A percentile compares a stretch with the other conserved stretches of the same genome.
Evolutionary conservation across 2,797 vertebrate genomes (phyloP).

Genomic region (Coccyzus lansbergi): DNA sequence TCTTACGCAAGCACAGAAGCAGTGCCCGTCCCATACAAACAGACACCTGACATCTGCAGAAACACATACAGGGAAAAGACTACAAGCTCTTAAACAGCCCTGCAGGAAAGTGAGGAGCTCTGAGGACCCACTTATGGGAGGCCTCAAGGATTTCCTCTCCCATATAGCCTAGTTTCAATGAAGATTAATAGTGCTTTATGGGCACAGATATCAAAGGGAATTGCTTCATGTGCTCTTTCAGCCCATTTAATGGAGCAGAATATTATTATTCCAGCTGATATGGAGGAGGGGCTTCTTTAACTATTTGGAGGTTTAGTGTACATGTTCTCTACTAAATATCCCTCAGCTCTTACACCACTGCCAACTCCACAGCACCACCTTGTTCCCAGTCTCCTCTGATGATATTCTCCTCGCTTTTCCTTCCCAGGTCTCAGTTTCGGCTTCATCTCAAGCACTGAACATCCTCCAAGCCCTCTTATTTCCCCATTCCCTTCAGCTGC

Average conservation of each 20-base stretch:
- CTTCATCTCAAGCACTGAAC: not conserved
- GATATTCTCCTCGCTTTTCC: not conserved
- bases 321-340: not conserved
- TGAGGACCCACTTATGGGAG: not conserved
- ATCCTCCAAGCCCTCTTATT: not conserved
- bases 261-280: not conserved
- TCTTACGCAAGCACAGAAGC: not conserved
- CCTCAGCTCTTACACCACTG: not conserved
- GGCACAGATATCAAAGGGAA: not conserved
- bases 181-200: not conserved
- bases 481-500: not conserved
- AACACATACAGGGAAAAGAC: not conserved
- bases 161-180: not conserved
- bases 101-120: not conserved
- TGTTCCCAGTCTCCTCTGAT: not conserved
- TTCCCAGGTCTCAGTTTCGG: fast-evolving
- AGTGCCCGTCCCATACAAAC: not conserved
- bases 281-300: fast-evolving
- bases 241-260: not conserved
- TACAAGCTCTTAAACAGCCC: not conserved
- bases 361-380: not conserved
- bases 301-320: not conserved
- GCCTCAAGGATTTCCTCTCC: not conserved
- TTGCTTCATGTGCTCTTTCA: not conserved
- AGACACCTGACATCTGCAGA: not conserved